Evolutionary conservation across 2,888 invertebrate genomes (phyloP).

Genomic region (Agrochola circellaris): DNA sequence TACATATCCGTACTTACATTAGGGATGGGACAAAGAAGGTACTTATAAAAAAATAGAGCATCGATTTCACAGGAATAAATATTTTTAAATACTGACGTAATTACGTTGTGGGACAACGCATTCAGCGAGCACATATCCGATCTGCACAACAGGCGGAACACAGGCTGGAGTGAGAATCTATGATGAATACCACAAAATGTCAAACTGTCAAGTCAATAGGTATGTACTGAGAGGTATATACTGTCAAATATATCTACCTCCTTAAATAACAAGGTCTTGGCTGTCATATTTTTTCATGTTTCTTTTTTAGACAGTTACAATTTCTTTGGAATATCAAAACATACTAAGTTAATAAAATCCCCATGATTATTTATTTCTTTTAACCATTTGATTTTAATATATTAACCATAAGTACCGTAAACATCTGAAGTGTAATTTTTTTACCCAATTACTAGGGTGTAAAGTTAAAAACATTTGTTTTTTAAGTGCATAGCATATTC

Average conservation of each 20-base stretch:
- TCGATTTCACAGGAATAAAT: conserved; percentile 8
- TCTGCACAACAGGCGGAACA: no score
- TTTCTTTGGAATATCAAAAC: not conserved
- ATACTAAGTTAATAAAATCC: no score
- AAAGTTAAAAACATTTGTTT: not conserved
- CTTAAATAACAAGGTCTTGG: not conserved
- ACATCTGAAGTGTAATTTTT: not conserved
- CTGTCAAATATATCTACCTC: not conserved
- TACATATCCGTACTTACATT: conserved; percentile 31
- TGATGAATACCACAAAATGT: no score
- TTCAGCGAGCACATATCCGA: no score
- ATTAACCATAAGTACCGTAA: not conserved
- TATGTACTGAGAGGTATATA: not conserved
- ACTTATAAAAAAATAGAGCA: not conserved
- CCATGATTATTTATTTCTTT: no score
- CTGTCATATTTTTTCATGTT: no score
- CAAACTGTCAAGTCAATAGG: no score
- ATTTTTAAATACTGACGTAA: not conserved
- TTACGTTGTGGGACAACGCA: no score
- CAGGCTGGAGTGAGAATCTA: no score
- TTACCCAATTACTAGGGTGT: no score
- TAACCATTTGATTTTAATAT: no score
- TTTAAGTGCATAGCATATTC: not conserved
- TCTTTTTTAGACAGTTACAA: not conserved
- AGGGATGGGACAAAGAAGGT: conserved; percentile 29